Evolutionary conservation across 2,888 invertebrate genomes (phyloP).

Genomic region (Pelosia muscerda): DNA sequence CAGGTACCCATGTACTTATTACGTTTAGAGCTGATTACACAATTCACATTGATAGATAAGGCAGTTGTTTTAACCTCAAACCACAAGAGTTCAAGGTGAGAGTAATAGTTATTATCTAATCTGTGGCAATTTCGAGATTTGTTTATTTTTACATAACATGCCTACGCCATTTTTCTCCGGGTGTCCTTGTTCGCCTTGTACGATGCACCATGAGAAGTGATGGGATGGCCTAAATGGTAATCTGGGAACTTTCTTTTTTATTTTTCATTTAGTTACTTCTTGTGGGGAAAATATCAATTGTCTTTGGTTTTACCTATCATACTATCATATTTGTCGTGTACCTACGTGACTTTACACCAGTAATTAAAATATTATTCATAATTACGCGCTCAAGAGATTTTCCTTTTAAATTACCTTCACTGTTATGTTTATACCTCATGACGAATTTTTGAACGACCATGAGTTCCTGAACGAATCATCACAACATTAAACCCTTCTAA

Average conservation of each 20-base stretch:
- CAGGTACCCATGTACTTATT: neutral
- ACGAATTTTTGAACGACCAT: neutral
- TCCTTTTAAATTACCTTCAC: neutral
- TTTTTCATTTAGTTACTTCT: too few relatives aligned
- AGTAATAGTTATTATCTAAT: neutral
- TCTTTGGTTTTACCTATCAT: too few relatives aligned
- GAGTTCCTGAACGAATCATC: slow-evolving; percentile 1
- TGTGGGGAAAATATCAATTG: neutral
- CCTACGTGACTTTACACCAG: neutral
- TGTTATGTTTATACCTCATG: neutral
- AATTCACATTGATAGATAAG: neutral
- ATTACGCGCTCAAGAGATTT: neutral
- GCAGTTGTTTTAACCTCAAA: neutral
- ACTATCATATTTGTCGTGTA: neutral
- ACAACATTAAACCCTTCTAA: slow-evolving; percentile 6
- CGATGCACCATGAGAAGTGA: too few relatives aligned
- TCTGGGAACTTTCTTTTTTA: too few relatives aligned
- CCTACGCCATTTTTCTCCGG: too few relatives aligned
- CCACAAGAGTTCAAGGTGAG: neutral
- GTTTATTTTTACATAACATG: neutral
- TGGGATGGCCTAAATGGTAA: too few relatives aligned
- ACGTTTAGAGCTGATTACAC: neutral
- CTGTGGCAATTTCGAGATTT: neutral
- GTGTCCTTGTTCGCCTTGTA: too few relatives aligned
- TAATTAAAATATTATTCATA: neutral